Base-by-base conservation (phyloP, 2,888 invertebrate genomes). In the Drosophila maculinotata region DNA sequence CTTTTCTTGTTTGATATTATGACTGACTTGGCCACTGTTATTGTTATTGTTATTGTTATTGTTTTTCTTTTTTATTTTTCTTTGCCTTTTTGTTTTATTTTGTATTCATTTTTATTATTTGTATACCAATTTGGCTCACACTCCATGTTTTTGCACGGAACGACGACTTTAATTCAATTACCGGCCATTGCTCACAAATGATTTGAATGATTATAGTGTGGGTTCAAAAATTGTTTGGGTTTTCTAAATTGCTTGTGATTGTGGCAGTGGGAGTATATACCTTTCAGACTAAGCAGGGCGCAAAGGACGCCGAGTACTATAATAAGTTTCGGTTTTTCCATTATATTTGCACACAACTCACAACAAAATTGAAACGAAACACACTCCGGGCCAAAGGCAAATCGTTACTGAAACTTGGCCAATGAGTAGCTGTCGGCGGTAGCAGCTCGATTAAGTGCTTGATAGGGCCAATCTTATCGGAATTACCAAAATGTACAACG, bases 1-100 rank as follows among this genome's bases (percentile, higher is more conserved):
- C 81, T 67, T 76, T 76, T 60, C 41, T 69, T 56, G 72, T 77
- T 84, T 81, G 66, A 82, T 84, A 71, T 84, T 81, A 63, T 81
- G 85, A 81, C 81, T 74, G 80, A 41, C 68, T 63, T 51, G 51
- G 30, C 15, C 28, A 14, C 45, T 59, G 45, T 65, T 73, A 38
- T 65, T 53, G 28, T 69, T 42, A 42, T 64, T 38, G 5, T 56
- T 14, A n/a, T n/a, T n/a, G n/a, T n/a, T n/a, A n/a, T 39, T 53
- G 7, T 35, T 35, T 30, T n/a, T 31, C 8, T 9, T 33, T 42
- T 14, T 15, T 30, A 36, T 30, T 36, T 35, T 8, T 42, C 48
- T 47, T 36, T 51, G 5, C 12, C 0, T 30, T 36, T 10, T 15
- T 38, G 47, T 26, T 44, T 30, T 14, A n/a, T n/a, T n/a, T n/a